These are phyloP conservation scores for Mormyrops boulengeri DNA, from an alignment of 2,797 vertebrate species.

Conservation along the genomic window DNA sequence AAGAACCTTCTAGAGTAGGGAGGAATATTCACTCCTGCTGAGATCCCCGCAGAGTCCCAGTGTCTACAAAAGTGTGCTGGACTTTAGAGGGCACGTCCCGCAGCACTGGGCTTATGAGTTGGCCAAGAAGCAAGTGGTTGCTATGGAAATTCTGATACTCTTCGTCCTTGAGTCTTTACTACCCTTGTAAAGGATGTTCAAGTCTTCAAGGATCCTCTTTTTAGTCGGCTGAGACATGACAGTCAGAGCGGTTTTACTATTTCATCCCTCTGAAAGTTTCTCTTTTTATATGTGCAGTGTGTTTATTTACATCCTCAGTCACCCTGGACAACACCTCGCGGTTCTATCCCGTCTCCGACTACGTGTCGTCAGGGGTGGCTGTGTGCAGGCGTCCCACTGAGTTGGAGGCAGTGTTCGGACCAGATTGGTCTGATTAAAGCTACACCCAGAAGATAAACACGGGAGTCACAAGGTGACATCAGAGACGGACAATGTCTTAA, in stretches of 20 bases:
- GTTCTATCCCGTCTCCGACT: background rate
- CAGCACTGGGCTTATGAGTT: background rate
- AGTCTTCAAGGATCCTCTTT: background rate
- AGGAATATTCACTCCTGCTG: background rate
- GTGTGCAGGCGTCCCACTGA: background rate
- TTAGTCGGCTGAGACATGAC: background rate
- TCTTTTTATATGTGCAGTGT: background rate
- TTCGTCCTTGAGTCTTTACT: background rate
- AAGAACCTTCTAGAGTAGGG: background rate
- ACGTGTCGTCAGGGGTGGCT: too few species aligned
- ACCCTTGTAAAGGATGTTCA: background rate
- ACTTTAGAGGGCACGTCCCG: background rate
- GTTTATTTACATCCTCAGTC: background rate
- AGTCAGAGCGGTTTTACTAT: background rate
- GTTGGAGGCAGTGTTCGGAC: background rate
- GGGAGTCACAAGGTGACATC: background rate
- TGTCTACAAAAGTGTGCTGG: background rate
- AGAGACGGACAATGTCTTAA: background rate
- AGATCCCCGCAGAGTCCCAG: background rate
- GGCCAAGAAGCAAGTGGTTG: background rate
- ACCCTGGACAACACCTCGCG: too few species aligned
- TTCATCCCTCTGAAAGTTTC: background rate
- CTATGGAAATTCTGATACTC: background rate
- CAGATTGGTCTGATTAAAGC: background rate
- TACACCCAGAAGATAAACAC: background rate